phyloP scores from a whole-genome alignment of 2,113 vertebrate species.

The Sula dactylatra region DNA sequence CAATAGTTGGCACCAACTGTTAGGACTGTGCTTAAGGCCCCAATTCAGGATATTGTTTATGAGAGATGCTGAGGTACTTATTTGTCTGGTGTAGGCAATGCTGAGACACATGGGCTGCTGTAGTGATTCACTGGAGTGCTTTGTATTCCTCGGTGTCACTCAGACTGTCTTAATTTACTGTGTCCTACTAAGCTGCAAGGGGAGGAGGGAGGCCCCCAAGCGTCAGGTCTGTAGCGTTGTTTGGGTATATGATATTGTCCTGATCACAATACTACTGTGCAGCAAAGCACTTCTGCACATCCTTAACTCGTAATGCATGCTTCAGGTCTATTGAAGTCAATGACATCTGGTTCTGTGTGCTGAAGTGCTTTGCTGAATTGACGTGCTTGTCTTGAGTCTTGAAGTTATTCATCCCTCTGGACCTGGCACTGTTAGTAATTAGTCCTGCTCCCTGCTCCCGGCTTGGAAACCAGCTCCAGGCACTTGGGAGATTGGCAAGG shows the following conservation, averaged over 20 bases:
- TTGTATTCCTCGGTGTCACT: background rate
- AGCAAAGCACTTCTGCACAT: background rate
- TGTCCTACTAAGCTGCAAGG: background rate
- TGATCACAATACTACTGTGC: background rate
- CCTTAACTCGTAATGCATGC: fast-evolving
- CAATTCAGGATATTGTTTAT: background rate
- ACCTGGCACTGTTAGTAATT: background rate
- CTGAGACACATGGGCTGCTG: background rate
- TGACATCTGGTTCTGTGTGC: background rate
- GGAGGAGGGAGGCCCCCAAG: background rate
- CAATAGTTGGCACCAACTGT: constrained; percentile 5
- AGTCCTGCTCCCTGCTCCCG: background rate
- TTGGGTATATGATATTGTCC: background rate
- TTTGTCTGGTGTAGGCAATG: background rate
- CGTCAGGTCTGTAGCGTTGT: background rate
- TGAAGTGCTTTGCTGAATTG: background rate
- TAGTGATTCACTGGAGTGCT: background rate
- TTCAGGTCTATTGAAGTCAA: background rate
- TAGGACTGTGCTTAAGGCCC: background rate
- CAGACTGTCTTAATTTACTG: background rate
- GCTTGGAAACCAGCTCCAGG: background rate
- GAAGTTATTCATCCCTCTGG: background rate
- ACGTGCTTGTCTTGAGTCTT: background rate
- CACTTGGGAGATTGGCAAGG: background rate
- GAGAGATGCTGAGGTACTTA: background rate